A percentile compares a stretch with the other conserved stretches of the same genome.
Evolutionary conservation across 2,113 vertebrate species (phyloP).

Genomic region (Hemiprocne comata): DNA sequence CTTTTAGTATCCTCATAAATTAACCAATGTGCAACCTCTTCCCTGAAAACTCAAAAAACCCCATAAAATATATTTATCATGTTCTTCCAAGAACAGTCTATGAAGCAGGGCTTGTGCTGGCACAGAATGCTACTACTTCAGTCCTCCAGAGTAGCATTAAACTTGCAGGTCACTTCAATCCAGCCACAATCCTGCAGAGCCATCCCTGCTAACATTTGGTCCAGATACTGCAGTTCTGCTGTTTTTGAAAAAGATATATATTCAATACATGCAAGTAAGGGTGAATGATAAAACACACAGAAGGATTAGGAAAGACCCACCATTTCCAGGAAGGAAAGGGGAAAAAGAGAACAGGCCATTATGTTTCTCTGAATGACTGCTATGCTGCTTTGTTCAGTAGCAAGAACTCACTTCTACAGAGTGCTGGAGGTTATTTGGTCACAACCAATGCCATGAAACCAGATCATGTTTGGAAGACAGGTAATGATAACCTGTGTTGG

Average conservation of each 20-base stretch:
- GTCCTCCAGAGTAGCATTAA: not conserved
- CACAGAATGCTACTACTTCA: not conserved
- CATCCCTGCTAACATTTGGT: not conserved
- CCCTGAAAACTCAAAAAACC: not conserved
- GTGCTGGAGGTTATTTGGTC: not conserved
- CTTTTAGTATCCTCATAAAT: not conserved
- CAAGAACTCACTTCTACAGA: not conserved
- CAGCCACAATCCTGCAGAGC: not conserved
- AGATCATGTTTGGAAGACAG: not conserved
- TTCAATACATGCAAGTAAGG: not conserved
- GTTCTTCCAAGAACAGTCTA: not conserved
- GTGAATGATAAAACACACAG: not conserved
- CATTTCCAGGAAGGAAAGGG: not conserved
- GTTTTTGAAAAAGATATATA: not conserved
- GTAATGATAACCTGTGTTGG: not conserved
- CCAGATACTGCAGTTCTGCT: not conserved
- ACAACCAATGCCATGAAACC: not conserved
- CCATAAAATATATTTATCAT: not conserved
- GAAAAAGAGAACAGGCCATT: not conserved
- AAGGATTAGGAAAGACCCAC: not conserved
- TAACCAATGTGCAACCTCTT: not conserved
- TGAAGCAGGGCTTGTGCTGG: not conserved
- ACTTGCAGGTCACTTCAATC: not conserved
- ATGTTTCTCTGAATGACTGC: not conserved
- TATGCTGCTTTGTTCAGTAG: not conserved